These are phyloP conservation scores for Noctua pronuba DNA, from an alignment of 2,888 invertebrate species.

Conservation along the genomic window DNA sequence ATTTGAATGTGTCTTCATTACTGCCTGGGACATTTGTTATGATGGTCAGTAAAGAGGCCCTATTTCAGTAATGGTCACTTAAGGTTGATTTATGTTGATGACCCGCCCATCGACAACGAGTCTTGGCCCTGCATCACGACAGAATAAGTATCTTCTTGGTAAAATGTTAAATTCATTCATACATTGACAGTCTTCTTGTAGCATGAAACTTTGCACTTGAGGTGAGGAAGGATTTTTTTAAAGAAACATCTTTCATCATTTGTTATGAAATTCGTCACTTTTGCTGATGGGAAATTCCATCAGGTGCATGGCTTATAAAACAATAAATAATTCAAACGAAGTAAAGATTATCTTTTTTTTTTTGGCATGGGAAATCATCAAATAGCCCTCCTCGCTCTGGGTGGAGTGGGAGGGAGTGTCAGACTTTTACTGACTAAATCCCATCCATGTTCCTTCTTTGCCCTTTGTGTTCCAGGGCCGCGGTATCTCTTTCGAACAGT, in stretches of 20 bases:
- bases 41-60: constrained; percentile 10
- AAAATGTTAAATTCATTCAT: not conserved
- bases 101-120: constrained; percentile 11
- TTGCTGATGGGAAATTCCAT: too few relatives aligned
- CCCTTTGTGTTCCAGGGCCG: too few relatives aligned
- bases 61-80: constrained; percentile 38
- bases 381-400: too few relatives aligned
- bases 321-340: not conserved
- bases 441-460: too few relatives aligned
- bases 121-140: not conserved
- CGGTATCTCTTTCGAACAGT: too few relatives aligned
- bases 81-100: constrained; percentile 43
- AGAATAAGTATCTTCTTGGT: not conserved
- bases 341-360: too few relatives aligned
- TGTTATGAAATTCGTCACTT: too few relatives aligned
- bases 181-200: not conserved
- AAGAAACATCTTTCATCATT: too few relatives aligned
- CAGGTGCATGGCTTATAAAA: too few relatives aligned
- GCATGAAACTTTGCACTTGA: not conserved
- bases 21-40: constrained; percentile 7
- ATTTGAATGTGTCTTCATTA: constrained; percentile 28
- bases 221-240: not conserved
- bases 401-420: too few relatives aligned
- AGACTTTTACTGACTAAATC: too few relatives aligned
- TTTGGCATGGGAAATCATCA: too few relatives aligned